Base-by-base conservation (phyloP, 1,140 invertebrate species). In the Thaumetopoea pityocampa region DNA sequence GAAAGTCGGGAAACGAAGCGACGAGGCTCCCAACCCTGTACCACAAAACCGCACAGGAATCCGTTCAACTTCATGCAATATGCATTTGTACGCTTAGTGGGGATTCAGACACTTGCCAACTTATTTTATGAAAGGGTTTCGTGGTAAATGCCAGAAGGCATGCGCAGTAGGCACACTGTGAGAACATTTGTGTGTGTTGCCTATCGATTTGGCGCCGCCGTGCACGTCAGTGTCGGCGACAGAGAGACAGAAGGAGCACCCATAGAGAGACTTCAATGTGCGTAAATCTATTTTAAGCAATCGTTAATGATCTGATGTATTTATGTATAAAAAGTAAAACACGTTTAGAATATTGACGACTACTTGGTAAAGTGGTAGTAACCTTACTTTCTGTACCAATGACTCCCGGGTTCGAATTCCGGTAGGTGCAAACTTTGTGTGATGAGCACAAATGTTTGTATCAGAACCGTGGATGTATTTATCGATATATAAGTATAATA, bases 171-270 rank as follows among this genome's bases (percentile, higher is more conserved):
- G n/a, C 24, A 16, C 14, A 10, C 23, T 10, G 27, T 26, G 2
- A 14, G 52, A 42, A 6, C 59, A 53, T 38, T 32, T 71, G 76
- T 80, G 79, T 79, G 76, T 30, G 78, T 73, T 48, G 57, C 49
- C 49, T 80, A 83, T 83, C 67, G 79, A 80, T 83, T 80, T 47
- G 51, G 42, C 67, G 47, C 48, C 45, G 43, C 57, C 67, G 70
- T 74, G 67, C 74, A 77, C 67, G 70, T 76, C 67, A 72, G 67
- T 69, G 54, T 66, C 45, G 54, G 53, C 55, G 51, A 55, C 50
- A 55, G 51, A 57, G 49, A 69, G 49, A 53, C 47, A 24, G 36
- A 27, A 43, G 56, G 54, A 46, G 50, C 47, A 35, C 43, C 16
- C 35, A 33, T 50, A 51, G 35, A 37, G 10, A 38, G 38, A 9